phyloP scores from a whole-genome alignment of 2,113 vertebrate genomes.

The Mormyrus iriodes region DNA sequence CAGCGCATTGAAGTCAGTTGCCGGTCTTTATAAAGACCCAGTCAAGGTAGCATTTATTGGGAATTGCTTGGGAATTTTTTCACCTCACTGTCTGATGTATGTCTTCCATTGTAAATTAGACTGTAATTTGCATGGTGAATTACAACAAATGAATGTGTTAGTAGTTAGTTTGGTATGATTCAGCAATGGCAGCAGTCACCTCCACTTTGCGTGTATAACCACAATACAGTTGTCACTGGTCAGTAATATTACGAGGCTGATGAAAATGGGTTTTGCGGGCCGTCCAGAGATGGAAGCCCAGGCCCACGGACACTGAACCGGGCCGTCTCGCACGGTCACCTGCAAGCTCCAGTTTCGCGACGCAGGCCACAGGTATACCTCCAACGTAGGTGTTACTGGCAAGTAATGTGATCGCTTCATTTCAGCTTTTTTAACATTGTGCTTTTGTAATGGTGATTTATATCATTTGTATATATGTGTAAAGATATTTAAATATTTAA shows the following conservation, averaged over 20 bases:
- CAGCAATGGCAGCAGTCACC: background rate
- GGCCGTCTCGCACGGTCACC: background rate
- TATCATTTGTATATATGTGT: constrained; percentile 13
- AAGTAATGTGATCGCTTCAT: background rate
- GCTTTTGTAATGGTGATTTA: constrained; percentile 24
- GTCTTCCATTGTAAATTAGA: constrained; percentile 12
- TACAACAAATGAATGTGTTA: background rate
- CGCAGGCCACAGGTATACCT: background rate
- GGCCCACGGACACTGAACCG: background rate
- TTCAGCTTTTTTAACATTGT: constrained; percentile 3
- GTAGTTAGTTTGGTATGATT: constrained; percentile 1
- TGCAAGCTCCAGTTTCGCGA: background rate
- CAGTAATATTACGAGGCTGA: background rate
- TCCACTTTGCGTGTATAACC: background rate
- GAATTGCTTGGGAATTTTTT: background rate
- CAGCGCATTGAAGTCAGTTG: background rate
- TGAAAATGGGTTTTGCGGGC: background rate
- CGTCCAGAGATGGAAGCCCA: background rate
- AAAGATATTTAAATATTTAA: constrained; percentile 39
- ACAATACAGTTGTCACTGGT: background rate
- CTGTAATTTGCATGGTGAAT: background rate
- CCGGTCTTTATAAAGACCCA: background rate
- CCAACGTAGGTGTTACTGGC: constrained; percentile 22
- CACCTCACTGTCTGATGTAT: background rate
- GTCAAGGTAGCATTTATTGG: background rate